phyloP scores from a whole-genome alignment of 2,113 vertebrate species.

The Oenanthe oenanthe region DNA sequence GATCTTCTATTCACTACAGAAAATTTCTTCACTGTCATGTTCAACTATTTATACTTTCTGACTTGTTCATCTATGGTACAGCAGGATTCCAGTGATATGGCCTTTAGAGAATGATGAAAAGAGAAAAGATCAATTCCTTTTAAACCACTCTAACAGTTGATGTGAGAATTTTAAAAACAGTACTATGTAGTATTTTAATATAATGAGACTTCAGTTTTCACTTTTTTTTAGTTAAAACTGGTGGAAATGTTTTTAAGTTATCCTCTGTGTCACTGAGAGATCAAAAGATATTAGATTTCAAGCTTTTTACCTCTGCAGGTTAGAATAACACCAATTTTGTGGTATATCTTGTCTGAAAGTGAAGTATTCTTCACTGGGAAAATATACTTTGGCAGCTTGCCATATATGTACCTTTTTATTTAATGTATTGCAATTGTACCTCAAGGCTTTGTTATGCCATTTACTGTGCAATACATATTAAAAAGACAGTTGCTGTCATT shows the following conservation, averaged over 20 bases:
- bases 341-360: background rate
- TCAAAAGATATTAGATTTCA: background rate
- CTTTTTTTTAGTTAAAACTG: background rate
- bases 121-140: background rate
- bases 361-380: background rate
- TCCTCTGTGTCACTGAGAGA: background rate
- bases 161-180: background rate
- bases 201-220: background rate
- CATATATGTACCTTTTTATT: background rate
- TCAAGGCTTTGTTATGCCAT: constrained; percentile 21
- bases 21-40: background rate
- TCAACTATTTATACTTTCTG: background rate
- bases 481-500: constrained; percentile 48
- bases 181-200: background rate
- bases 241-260: background rate
- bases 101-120: background rate
- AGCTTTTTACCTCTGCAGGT: background rate
- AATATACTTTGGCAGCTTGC: background rate
- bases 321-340: background rate
- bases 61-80: background rate
- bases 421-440: background rate
- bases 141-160: background rate
- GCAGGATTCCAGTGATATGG: background rate
- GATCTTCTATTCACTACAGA: background rate
- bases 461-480: background rate